Evolutionary conservation across 2,797 vertebrate genomes (phyloP).

Genomic region (Discoglossus pictus): DNA sequence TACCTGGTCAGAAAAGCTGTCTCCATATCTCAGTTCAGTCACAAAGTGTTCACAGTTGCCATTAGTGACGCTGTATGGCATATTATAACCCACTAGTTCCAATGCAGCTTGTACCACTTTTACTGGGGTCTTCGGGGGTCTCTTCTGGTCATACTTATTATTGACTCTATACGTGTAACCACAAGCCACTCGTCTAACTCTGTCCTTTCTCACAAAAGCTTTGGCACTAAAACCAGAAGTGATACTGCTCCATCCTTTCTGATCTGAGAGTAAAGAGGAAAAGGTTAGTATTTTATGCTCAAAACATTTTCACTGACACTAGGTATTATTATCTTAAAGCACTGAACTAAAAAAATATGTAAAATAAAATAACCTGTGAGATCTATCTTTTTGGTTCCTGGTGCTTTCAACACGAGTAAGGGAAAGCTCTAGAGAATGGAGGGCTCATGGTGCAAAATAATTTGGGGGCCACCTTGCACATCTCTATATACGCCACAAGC

Average conservation of each 20-base stretch:
- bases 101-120: constrained; percentile 71
- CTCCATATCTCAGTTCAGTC: constrained; percentile 75
- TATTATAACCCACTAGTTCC: constrained; percentile 61
- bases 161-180: constrained; percentile 70
- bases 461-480: too few species aligned
- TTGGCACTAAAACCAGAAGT: constrained; percentile 78
- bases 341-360: too few species aligned
- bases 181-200: constrained; percentile 70
- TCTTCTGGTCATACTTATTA: constrained; percentile 74
- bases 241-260: constrained; percentile 68
- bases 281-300: too few species aligned
- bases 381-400: too few species aligned
- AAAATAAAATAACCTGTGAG: too few species aligned
- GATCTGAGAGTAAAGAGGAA: constrained; percentile 18
- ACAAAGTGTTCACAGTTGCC: constrained; percentile 88
- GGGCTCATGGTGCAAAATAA: too few species aligned
- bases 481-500: too few species aligned
- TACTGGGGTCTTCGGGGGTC: constrained; percentile 52
- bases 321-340: too few species aligned
- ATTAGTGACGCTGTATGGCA: constrained; percentile 71
- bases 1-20: constrained; percentile 41
- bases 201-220: constrained; percentile 77
- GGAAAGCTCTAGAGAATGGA: too few species aligned
- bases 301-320: too few species aligned
- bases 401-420: too few species aligned